Conservation (phyloP, 2,888 invertebrate genomes). For the Philonicus albiceps region DNA sequence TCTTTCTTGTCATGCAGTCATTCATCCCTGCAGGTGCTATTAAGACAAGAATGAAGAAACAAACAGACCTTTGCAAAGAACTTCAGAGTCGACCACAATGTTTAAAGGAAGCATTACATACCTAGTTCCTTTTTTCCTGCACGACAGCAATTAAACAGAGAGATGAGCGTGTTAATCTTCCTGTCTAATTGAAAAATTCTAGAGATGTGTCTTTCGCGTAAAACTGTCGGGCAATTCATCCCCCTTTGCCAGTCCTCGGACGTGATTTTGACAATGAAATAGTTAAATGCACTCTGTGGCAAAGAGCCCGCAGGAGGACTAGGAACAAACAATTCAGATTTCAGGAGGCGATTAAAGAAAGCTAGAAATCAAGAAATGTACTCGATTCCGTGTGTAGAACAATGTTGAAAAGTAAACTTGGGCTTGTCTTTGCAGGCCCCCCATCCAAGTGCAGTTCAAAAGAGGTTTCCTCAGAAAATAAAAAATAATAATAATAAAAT, state of each 20-base stretch:
- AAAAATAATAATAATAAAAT: background rate
- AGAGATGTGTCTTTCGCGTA: background rate
- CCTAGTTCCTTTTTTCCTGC: background rate
- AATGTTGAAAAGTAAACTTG: background rate
- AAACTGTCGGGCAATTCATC: background rate
- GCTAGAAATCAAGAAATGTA: background rate
- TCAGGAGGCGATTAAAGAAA: background rate
- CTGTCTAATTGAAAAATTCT: background rate
- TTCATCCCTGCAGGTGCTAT: background rate
- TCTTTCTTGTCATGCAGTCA: background rate
- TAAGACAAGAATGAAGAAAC: background rate
- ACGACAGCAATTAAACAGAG: background rate
- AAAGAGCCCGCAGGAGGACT: background rate
- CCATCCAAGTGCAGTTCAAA: background rate
- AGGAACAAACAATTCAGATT: conserved; percentile 4
- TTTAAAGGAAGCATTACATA: background rate
- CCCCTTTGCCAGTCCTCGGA: background rate
- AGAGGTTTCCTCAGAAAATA: background rate
- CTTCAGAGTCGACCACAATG: background rate
- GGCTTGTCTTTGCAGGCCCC: background rate
- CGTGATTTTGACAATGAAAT: conserved; percentile 39
- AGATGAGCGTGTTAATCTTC: background rate
- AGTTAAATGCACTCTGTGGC: background rate
- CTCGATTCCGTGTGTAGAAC: background rate
- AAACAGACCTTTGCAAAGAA: background rate